Evolutionary conservation across 2,797 vertebrate genomes (phyloP), one percentile per base, ranked within the genome.

Genomic region (Sparus aurata): DNA sequence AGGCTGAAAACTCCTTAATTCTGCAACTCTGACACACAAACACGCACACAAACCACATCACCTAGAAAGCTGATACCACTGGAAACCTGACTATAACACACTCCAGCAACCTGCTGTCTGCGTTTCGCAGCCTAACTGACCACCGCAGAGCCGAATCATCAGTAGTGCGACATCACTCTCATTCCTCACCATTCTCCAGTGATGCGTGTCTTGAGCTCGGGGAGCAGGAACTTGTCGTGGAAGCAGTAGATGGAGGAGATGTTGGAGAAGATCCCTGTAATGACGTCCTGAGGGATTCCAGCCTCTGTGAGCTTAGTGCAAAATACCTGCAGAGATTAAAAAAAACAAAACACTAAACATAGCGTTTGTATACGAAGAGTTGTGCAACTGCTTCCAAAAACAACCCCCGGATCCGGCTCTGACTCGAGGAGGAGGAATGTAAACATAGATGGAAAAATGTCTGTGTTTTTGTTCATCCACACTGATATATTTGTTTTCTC

Each of bases 181-280:
- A 65, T 17, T 69, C n/a, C 88, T 91, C 86, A 99, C 98, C 98
- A 99, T 92, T 99, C 98, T 84, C 95, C 89, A 1, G 94, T 98
- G 85, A 99, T 99, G 87, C 98, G 96, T 0, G 94, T 95, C 91
- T 97, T 96, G 30, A 99, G 95, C 86, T 98, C 98, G 1, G 98
- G 98, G 71, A 99, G 95, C 81, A 99, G 97, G 91, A 99, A 99
- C 86, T 99, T 96, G 83, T 96, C 94, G 0, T 99, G 98, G 94
- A 99, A 99, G 87, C 96, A 92, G 88, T 97, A 98, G 93, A 99
- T 99, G 69, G 98, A 99, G 84, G 98, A 98, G 91, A 99, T 99
- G 93, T 99, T 99, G 75, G 98, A 99, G 93, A 99, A 99, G 91
- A 99, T 98, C 87, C 98, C 98, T 0, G 96, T 99, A 86, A 96